phyloP scores from a whole-genome alignment of 2,113 vertebrate species.

The Laticauda colubrina region DNA sequence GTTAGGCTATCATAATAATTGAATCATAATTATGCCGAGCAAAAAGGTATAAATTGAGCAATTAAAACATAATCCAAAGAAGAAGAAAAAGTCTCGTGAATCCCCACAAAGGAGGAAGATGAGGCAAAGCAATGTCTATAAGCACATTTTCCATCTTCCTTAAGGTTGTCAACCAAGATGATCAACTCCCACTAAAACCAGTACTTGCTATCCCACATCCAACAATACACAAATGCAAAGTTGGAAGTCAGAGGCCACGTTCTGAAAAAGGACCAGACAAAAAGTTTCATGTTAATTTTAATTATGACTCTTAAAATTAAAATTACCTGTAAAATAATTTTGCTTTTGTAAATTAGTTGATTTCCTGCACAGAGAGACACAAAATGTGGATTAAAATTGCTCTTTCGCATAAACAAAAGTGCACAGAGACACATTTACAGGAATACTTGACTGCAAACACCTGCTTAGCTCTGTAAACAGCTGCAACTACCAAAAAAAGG shows the following conservation, averaged over 20 bases:
- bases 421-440: neutral
- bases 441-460: neutral
- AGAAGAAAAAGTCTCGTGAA: neutral
- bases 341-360: neutral
- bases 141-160: neutral
- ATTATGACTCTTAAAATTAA: neutral
- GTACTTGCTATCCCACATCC: neutral
- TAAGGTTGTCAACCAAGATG: neutral
- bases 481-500: neutral
- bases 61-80: neutral
- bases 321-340: neutral
- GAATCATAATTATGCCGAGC: neutral
- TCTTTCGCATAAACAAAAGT: neutral
- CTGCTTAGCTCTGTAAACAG: neutral
- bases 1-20: neutral
- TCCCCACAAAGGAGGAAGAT: neutral
- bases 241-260: neutral
- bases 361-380: neutral
- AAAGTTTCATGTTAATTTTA: neutral
- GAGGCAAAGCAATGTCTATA: neutral
- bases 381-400: neutral
- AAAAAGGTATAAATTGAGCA: neutral
- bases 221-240: neutral
- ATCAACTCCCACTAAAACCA: neutral
- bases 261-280: neutral